Percentiles rank a stretch among this genome's conserved stretches.
Evolutionary conservation across 1,140 invertebrate species (phyloP).

Genomic region (Rhysida immarginata): DNA sequence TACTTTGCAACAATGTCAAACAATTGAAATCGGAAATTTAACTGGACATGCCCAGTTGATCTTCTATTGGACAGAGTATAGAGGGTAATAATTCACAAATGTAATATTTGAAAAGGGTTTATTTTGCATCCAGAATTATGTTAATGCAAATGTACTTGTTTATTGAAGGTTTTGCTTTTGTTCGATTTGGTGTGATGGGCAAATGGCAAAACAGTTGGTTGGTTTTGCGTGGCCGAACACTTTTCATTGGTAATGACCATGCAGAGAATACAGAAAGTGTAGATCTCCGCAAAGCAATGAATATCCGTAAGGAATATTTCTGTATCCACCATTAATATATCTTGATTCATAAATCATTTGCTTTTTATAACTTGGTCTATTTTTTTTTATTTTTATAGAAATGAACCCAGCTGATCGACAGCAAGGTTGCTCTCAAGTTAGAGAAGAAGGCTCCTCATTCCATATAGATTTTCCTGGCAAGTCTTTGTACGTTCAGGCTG

Average conservation of each 20-base stretch:
- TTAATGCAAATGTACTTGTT: too few species aligned
- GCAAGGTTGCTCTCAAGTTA: slow-evolving; percentile 13
- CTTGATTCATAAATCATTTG: not conserved
- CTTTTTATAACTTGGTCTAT: not conserved
- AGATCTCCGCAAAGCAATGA: slow-evolving; percentile 58
- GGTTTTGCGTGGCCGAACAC: slow-evolving; percentile 46
- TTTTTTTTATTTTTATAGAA: not conserved
- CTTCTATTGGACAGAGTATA: too few species aligned
- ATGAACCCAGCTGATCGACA: slow-evolving; percentile 10
- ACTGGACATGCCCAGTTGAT: too few species aligned
- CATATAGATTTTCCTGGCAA: slow-evolving; percentile 45
- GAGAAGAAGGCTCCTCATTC: slow-evolving; percentile 35
- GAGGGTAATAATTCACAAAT: too few species aligned
- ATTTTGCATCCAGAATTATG: too few species aligned
- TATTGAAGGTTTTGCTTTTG: slow-evolving; percentile 11
- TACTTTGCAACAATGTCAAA: too few species aligned
- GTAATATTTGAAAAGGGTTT: too few species aligned
- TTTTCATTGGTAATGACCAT: slow-evolving; percentile 44
- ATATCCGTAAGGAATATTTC: slow-evolving; percentile 42
- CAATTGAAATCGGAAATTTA: too few species aligned
- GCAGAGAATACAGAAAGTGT: slow-evolving; percentile 40
- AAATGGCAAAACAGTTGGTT: slow-evolving; percentile 63
- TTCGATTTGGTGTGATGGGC: slow-evolving; percentile 44
- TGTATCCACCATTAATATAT: not conserved
- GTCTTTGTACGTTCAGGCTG: slow-evolving; percentile 53